Evolutionary conservation across 1,140 invertebrate species (phyloP), one percentile per base, ranked within the genome.

Genomic region (Melitaea cinxia): DNA sequence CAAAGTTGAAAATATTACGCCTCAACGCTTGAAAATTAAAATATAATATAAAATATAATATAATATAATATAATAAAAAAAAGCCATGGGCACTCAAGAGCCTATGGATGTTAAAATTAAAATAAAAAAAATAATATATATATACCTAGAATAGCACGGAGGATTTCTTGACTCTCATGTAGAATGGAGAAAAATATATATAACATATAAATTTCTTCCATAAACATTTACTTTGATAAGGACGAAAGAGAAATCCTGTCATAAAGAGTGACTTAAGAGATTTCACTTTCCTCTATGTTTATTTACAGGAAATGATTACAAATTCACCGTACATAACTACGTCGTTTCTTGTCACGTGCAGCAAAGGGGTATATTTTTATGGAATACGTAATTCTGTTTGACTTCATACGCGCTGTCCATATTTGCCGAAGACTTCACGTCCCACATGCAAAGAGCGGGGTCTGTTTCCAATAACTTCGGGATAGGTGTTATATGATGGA

Each of bases 341-440:
- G 37, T 59, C 70, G 53, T 30, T 60, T 54, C 70, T 75, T 75
- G 85, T 88, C 88, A 90, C 88, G 85, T 81, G 78, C 75, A 33
- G 60, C 65, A 85, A 87, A 88, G 78, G 82, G 87, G 81, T 88
- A 88, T 87, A 88, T 90, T 90, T 89, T 90, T 90, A 90, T 90
- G 85, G 84, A 90, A 90, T 90, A 90, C 84, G 81, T 90, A 90
- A 90, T 90, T 90, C 67, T 90, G 79, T 90, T 90, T 90, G 85
- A 88, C 85, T 90, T 90, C 87, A 90, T 90, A 90, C 83, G 84
- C 88, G 84, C 78, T 86, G 88, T 86, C 84, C 88, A 88, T 90
- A 90, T 90, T 90, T 90, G 84, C 84, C 82, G 84, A 90, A 88
- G 85, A 82, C 88, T 90, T 67, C 54, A 85, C 84, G 82, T 83